Percentiles rank a stretch among this genome's conserved stretches.
phyloP scores from a whole-genome alignment of 2,113 vertebrate species.

The Urocolius indicus region DNA sequence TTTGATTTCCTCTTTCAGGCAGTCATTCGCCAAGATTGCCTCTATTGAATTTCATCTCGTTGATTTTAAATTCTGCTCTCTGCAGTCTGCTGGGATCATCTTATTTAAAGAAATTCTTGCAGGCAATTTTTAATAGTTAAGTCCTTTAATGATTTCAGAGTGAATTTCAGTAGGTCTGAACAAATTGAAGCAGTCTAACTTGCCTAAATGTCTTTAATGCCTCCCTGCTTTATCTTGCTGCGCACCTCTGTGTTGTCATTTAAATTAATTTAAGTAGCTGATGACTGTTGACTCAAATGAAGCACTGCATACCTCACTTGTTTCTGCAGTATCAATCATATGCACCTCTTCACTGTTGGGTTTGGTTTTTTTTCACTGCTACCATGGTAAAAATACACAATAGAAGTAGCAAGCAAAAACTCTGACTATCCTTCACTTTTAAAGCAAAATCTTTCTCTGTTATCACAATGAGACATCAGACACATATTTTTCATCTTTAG shows the following conservation, averaged over 20 bases:
- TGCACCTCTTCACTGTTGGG: neutral
- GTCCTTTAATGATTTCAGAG: neutral
- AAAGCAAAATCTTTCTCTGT: neutral
- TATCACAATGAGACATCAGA: neutral
- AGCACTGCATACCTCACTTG: neutral
- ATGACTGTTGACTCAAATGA: neutral
- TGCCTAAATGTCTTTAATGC: neutral
- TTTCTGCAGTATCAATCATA: neutral
- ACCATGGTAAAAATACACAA: neutral
- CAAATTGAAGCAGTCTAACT: neutral
- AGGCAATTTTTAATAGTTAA: constrained; percentile 1
- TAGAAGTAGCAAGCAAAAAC: neutral
- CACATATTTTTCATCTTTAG: neutral
- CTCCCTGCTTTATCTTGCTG: neutral
- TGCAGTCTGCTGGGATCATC: neutral
- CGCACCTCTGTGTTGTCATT: neutral
- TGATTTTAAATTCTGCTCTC: neutral
- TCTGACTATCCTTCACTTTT: neutral
- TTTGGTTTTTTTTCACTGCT: neutral
- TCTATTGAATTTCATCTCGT: neutral
- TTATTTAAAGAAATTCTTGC: neutral
- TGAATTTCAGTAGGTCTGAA: neutral
- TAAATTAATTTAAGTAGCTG: constrained; percentile 4
- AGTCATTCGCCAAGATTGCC: neutral
- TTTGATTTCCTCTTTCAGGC: neutral